Conservation (phyloP, 2,888 invertebrate species). For the Ecdyonurus torrentis region DNA sequence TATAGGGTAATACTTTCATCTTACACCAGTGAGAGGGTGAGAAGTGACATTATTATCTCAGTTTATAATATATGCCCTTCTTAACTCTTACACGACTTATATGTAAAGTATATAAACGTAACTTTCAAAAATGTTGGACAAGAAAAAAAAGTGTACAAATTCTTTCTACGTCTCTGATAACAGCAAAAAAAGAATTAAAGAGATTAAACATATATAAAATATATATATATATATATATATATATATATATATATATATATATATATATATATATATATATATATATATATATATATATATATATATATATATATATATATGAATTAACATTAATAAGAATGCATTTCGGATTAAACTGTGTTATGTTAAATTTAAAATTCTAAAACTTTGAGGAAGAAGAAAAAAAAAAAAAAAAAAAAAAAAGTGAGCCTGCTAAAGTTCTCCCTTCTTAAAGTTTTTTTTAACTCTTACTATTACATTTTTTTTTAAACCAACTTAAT, state of each 20-base stretch:
- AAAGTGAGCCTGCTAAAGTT: background rate
- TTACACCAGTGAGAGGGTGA: background rate
- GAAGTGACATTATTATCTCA: background rate
- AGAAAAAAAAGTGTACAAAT: background rate
- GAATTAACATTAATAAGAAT: background rate
- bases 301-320: no score
- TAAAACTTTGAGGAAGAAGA: no score
- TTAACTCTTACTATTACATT: background rate
- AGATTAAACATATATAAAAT: background rate
- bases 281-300: no score
- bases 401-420: no score
- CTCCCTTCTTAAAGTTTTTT: no score
- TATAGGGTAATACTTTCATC: background rate
- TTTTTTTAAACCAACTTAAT: background rate
- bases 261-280: no score
- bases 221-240: no score
- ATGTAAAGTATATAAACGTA: background rate
- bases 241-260: no score
- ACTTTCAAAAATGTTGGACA: background rate
- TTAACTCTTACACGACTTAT: background rate
- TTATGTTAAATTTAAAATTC: background rate
- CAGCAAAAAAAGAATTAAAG: background rate
- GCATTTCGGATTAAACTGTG: background rate
- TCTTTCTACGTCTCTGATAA: background rate
- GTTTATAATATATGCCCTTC: background rate